These are phyloP conservation scores for Dromococcyx pavoninus DNA, from an alignment of 2,797 vertebrate genomes.

Conservation along the genomic window DNA sequence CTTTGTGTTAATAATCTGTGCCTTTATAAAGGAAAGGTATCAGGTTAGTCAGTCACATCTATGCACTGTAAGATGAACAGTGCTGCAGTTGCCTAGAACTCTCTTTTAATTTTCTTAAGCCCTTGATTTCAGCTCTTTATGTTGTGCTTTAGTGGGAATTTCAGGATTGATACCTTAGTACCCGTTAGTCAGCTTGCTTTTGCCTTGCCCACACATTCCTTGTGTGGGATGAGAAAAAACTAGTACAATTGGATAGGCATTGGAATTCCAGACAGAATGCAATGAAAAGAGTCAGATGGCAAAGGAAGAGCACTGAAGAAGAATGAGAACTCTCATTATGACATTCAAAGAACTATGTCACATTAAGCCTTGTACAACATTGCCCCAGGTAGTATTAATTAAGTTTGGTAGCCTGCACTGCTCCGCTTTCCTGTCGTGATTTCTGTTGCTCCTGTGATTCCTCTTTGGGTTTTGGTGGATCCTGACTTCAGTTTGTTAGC, in stretches of 20 bases:
- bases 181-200: not conserved
- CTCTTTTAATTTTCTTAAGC: not conserved
- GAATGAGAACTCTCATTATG: not conserved
- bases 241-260: not conserved
- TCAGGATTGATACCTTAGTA: not conserved
- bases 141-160: not conserved
- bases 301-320: not conserved
- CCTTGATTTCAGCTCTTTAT: not conserved
- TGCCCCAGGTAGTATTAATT: not conserved
- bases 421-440: not conserved
- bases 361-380: not conserved
- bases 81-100: not conserved
- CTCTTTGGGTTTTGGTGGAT: not conserved
- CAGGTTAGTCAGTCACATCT: not conserved
- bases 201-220: not conserved
- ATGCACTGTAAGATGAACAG: not conserved
- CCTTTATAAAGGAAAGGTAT: not conserved
- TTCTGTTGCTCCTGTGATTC: not conserved
- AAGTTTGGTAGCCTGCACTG: not conserved
- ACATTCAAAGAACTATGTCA: not conserved
- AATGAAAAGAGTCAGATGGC: not conserved
- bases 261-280: not conserved
- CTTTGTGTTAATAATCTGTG: not conserved
- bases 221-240: not conserved
- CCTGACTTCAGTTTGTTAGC: not conserved